phyloP scores from a whole-genome alignment of 2,113 vertebrate genomes.

The Scomber scombrus region DNA sequence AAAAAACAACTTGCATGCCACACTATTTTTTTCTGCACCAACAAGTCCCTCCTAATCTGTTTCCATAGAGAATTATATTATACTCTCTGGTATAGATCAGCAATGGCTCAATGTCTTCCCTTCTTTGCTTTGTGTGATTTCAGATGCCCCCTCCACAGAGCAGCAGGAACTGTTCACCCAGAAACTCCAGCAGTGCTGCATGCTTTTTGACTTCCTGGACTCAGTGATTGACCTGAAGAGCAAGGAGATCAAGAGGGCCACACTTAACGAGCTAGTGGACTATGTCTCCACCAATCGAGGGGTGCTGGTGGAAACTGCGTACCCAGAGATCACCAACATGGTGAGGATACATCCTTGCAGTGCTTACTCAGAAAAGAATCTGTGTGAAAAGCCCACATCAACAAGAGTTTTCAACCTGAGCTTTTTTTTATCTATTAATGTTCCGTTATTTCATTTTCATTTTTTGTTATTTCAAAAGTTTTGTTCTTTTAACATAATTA shows the following conservation, averaged over 20 bases:
- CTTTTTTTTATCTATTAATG: no score
- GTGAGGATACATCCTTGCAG: slow-evolving; percentile 80
- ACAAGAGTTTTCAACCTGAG: background rate
- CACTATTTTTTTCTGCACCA: background rate
- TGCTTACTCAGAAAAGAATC: background rate
- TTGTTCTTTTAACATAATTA: background rate
- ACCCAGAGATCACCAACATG: slow-evolving; percentile 98
- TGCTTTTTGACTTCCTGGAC: slow-evolving; percentile 98
- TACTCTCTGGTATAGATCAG: background rate
- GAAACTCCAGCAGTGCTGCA: slow-evolving; percentile 97
- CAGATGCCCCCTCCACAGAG: slow-evolving; percentile 94
- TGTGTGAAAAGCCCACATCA: background rate
- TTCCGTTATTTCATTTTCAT: background rate
- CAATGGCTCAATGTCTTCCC: slow-evolving; percentile 17
- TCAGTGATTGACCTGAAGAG: slow-evolving; percentile 96
- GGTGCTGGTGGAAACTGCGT: slow-evolving; percentile 94
- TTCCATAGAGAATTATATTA: background rate
- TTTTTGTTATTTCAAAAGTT: background rate
- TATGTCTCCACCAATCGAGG: slow-evolving; percentile 97
- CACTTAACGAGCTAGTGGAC: slow-evolving; percentile 96
- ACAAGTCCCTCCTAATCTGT: background rate
- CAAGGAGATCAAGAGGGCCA: slow-evolving; percentile 99
- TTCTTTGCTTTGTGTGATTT: slow-evolving; percentile 52
- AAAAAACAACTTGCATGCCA: background rate
- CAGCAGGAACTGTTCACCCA: slow-evolving; percentile 96